Base-by-base conservation (phyloP, 2,797 vertebrate genomes). In the Eleutherodactylus coqui region DNA sequence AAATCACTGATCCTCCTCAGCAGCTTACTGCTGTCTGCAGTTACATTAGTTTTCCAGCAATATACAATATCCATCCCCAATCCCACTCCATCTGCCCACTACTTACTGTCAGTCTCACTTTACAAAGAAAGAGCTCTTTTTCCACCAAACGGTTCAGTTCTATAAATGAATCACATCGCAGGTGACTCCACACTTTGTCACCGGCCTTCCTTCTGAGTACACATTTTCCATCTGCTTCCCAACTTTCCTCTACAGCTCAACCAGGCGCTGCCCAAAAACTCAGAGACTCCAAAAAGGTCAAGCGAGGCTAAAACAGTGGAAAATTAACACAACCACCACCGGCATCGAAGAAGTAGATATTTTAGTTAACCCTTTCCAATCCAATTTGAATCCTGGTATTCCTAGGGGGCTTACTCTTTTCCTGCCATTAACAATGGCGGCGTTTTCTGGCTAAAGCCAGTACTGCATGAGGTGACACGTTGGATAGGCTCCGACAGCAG, bases 161-260 rank as follows among this genome's bases (percentile, higher is more conserved):
- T 24, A 43, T 51, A 62, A 13, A 62, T 82, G 85, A 81, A 45
- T 82, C 70, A 76, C 45, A 17, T 47, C 51, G 41, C 34, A 58
- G 67, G 69, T 72, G 53, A 85, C 79, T 82, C 70, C 29, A 49
- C 38, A 36, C 13, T 58, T 32, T 51, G 72, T 69, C 58, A 86
- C 47, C n/a, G 27, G 24, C 24, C 64, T 53, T 21, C n/a, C n/a
- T 49, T 34, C 21, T 10, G 21, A 62, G 55, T 47, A 51, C 29
- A 60, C 7, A 49, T 76, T 77, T 86, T 86, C 79, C 73, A 77
- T 77, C 27, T 77, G 70, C 34, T 53, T 85, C 69, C 69, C 29
- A 34, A 53, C 41, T 53, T 82, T 82, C 58, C 70, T 67, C 60
- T 16, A 34, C 32, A 58, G 53, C 41, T 29, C 47, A 47, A 34